Conservation (phyloP, 2,888 invertebrate genomes). For the Laothoe populi region DNA sequence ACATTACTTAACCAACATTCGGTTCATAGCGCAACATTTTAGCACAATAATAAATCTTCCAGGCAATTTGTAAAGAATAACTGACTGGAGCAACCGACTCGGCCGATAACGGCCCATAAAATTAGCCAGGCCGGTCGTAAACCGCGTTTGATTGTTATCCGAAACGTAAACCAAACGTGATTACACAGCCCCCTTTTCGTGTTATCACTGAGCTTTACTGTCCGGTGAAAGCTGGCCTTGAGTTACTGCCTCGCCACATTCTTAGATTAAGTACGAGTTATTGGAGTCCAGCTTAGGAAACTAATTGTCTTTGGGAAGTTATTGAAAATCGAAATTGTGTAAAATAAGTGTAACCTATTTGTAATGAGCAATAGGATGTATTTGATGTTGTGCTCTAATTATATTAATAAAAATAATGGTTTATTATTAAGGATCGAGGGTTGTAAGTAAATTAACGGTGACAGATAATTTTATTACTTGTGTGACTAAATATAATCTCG, state of each 20-base stretch:
- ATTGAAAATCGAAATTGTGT: neutral
- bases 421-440: no score
- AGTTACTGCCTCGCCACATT: constrained; percentile 20
- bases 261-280: no score
- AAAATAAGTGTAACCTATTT: no score
- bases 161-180: constrained; percentile 40
- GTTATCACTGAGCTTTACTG: constrained; percentile 40
- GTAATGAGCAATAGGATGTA: no score
- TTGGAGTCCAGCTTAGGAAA: neutral
- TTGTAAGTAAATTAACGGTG: no score
- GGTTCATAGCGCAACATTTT: constrained; percentile 16
- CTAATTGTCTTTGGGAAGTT: neutral
- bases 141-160: constrained; percentile 39
- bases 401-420: no score
- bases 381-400: no score
- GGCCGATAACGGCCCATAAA: constrained; percentile 27
- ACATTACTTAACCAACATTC: neutral
- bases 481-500: no score
- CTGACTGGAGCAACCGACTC: neutral
- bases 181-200: constrained; percentile 32
- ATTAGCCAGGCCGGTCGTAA: constrained; percentile 32
- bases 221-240: constrained; percentile 30
- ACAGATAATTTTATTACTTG: no score
- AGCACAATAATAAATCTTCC: constrained; percentile 14
- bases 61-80: constrained; percentile 19